A percentile compares a stretch with the other conserved stretches of the same genome.
These are phyloP conservation scores for Mimachlamys varia DNA, from an alignment of 2,888 invertebrate genomes.

Conservation along the genomic window DNA sequence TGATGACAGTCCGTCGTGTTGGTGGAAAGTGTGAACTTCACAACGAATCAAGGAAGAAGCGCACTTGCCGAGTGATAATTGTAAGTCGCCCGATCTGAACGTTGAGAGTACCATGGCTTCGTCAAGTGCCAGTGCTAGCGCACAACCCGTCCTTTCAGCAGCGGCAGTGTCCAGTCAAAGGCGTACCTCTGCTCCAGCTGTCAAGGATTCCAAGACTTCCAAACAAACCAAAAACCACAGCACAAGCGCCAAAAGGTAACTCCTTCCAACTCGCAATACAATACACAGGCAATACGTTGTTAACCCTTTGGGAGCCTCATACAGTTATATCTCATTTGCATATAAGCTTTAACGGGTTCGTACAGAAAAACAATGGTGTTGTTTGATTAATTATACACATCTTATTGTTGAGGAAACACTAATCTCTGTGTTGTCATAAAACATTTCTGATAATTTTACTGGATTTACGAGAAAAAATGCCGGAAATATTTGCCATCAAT, in stretches of 20 bases:
- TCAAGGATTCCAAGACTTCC: slow-evolving; percentile 17
- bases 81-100: not conserved
- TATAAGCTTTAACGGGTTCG: slow-evolving; percentile 67
- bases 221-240: slow-evolving; percentile 46
- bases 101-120: not conserved
- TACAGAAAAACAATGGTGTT: slow-evolving; percentile 40
- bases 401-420: not conserved
- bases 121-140: not conserved
- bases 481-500: slow-evolving; percentile 6
- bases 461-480: not conserved
- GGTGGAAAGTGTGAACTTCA: not conserved
- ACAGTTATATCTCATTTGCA: slow-evolving; percentile 67
- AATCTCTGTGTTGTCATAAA: not conserved
- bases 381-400: not conserved
- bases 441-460: not conserved
- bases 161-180: not conserved
- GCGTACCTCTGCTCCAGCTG: not conserved
- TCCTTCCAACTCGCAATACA: not conserved
- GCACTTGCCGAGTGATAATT: not conserved
- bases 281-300: not conserved
- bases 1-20: not conserved
- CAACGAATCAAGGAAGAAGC: slow-evolving; percentile 1
- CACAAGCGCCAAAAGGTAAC: slow-evolving; percentile 45
- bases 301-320: not conserved
- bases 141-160: slow-evolving; percentile 17